Evolutionary conservation across 2,888 invertebrate genomes (phyloP).

Genomic region (Chaetogeoica ovagalla): DNA sequence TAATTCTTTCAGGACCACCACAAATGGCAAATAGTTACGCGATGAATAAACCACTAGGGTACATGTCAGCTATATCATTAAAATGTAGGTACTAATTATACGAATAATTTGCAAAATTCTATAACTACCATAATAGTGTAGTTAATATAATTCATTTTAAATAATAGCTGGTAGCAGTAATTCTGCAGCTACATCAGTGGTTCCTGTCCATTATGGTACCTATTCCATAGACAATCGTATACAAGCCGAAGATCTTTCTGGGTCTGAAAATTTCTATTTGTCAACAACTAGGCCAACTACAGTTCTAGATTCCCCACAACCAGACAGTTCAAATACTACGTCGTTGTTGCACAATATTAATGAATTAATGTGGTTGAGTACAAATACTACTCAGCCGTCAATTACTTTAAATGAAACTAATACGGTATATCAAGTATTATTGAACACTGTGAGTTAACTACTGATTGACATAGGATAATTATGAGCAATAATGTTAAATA

Average conservation of each 20-base stretch:
- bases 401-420: conserved; percentile 27
- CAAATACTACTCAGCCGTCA: conserved; percentile 14
- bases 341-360: not conserved
- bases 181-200: too few species aligned
- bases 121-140: not conserved
- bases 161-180: not conserved
- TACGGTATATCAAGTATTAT: conserved; percentile 30
- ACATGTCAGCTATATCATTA: conserved; percentile 5
- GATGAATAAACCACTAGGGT: not conserved
- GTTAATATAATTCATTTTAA: not conserved
- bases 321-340: not conserved
- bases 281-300: not conserved
- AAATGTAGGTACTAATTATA: conserved; percentile 10
- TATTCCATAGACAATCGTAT: not conserved
- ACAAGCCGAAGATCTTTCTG: not conserved
- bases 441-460: conserved; percentile 34
- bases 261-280: conserved; percentile 10
- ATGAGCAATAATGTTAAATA: not conserved
- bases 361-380: conserved; percentile 26
- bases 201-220: not conserved
- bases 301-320: not conserved
- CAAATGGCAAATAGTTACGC: not conserved
- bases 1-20: conserved; percentile 16
- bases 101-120: not conserved
- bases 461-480: not conserved